Percentiles rank a stretch among this genome's conserved stretches.
These are phyloP conservation scores for Spea multiplicata DNA, from an alignment of 2,113 vertebrate species.

Conservation along the genomic window DNA sequence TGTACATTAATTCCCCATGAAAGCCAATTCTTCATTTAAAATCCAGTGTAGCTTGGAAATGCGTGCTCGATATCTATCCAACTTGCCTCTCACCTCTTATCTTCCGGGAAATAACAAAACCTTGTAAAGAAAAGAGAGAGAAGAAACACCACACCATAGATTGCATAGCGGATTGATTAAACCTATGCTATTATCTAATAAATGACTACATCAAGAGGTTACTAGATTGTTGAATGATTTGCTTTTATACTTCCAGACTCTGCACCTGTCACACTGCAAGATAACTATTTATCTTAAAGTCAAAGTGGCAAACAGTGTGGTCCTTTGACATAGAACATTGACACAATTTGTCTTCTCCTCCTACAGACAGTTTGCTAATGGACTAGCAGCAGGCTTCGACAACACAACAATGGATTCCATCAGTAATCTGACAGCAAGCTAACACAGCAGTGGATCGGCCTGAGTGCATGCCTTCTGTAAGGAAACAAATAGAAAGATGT, in stretches of 20 bases:
- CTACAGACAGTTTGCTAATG: constrained; percentile 80
- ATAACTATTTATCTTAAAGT: constrained; percentile 92
- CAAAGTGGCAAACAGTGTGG: constrained; percentile 89
- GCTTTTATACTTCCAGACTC: constrained; percentile 69
- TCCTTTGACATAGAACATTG: constrained; percentile 91
- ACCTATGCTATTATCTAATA: constrained; percentile 80
- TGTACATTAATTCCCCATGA: neutral
- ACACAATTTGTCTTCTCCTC: constrained; percentile 91
- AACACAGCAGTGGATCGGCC: constrained; percentile 58
- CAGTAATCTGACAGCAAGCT: constrained; percentile 56
- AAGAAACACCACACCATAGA: constrained; percentile 53
- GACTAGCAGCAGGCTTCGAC: constrained; percentile 66
- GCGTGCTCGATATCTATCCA: constrained; percentile 8
- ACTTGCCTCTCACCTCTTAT: constrained; percentile 3
- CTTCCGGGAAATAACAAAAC: constrained; percentile 58
- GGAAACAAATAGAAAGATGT: constrained; percentile 19
- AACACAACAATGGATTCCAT: constrained; percentile 62
- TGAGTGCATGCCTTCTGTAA: constrained; percentile 54
- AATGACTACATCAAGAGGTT: constrained; percentile 84
- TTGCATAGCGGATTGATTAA: constrained; percentile 84
- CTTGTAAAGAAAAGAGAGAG: constrained; percentile 69
- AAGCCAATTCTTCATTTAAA: constrained; percentile 3
- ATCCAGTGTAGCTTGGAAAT: neutral
- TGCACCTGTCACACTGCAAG: constrained; percentile 88
- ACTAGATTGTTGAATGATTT: constrained; percentile 76